Evolutionary conservation across 2,888 invertebrate genomes (phyloP).

Genomic region (Dryobotodes eremita): DNA sequence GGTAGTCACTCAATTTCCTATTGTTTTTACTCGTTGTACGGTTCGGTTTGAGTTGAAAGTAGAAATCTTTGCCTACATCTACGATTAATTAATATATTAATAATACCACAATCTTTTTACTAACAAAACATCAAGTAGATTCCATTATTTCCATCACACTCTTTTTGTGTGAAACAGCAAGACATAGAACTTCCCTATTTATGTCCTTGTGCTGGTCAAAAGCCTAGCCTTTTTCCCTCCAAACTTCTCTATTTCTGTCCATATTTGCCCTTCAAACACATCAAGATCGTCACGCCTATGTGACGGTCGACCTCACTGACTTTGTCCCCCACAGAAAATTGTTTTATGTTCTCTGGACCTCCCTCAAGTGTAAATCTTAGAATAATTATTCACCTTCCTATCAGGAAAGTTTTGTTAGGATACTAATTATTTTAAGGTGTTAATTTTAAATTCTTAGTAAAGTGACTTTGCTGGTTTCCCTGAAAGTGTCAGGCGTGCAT

Average conservation of each 20-base stretch:
- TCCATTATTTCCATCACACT: too few relatives aligned
- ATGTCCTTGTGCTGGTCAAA: neutral
- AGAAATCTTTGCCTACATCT: neutral
- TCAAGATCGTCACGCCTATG: constrained; percentile 29
- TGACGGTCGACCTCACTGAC: neutral
- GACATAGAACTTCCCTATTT: neutral
- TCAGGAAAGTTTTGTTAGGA: neutral
- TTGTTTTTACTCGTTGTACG: neutral
- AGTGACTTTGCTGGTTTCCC: constrained; percentile 9
- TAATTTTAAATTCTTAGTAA: constrained; percentile 16
- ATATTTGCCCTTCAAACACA: constrained; percentile 18
- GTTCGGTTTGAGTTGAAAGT: neutral
- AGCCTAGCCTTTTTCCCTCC: neutral
- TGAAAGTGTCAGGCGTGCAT: constrained; percentile 39
- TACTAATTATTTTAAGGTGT: constrained; percentile 8
- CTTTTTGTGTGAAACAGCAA: too few relatives aligned
- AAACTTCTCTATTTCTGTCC: constrained; percentile 3
- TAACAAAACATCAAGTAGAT: neutral
- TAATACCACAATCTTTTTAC: neutral
- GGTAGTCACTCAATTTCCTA: neutral
- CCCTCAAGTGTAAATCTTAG: neutral
- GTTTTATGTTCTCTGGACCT: neutral
- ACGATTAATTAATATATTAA: too few relatives aligned
- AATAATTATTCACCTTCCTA: neutral
- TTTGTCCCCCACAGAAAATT: neutral